Evolutionary conservation across 2,888 invertebrate genomes (phyloP), one percentile per base, ranked within the genome.

Genomic region (Bellardia bayeri): DNA sequence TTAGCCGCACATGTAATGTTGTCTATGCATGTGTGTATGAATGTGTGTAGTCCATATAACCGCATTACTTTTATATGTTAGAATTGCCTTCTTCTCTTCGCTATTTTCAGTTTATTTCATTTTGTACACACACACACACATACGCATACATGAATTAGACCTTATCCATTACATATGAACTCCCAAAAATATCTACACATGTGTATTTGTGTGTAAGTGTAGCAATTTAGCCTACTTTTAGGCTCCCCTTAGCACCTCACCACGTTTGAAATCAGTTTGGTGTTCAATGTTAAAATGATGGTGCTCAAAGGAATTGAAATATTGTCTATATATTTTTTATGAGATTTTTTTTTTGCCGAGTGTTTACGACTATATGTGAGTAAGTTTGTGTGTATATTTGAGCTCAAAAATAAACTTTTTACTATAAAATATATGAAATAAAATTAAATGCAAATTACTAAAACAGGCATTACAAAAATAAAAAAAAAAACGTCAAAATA

Each of bases 391-490:
- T 81, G 1, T 37, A 3, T 75, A 33, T 49, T 51, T 51, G 16
- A 61, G 40, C 54, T 14, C 6, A 40, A 40, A 69, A 49, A 68
- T 54, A 58, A 78, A 71, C 42, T 72, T 78, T 78, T 68, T 42
- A 42, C 54, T 71, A 68, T 45, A 78, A 78, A 72, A 74, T 74
- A 61, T 54, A 72, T 61, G 11, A 45, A 83, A 79, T 83, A 80
- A 76, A 86, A 86, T 86, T 83, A 83, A 75, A 86, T 83, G 86
- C 58, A 79, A 86, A 86, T 80, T 71, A 80, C 56, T 71, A 80
- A 72, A 51, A 56, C 6, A 54, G 16, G 14, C 4, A n/a, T n/a
- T n/a, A n/a, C n/a, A n/a, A n/a, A 11, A 61, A 56, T 56, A 74
- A 66, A 71, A 72, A 7, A 40, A 58, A 72, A 14, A 75, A 61